Base-by-base conservation (phyloP, 2,113 vertebrate genomes). In the Baryphthengus martii region DNA sequence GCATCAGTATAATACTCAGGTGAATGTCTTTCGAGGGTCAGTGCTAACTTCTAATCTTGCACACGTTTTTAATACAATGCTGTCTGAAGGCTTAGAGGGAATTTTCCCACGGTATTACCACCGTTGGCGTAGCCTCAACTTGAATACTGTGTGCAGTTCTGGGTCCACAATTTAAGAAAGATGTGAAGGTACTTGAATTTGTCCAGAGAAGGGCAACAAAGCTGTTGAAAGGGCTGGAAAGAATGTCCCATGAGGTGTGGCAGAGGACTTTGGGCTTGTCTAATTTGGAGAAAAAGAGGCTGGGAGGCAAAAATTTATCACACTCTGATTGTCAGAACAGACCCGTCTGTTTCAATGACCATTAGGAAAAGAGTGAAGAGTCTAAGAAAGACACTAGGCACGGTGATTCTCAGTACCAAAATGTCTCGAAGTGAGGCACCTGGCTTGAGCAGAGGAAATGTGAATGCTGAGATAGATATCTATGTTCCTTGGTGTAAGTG, bases 161-260 rank as follows among this genome's bases (percentile, higher is more conserved):
- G n/a, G 19, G 9, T 6, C 13, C 15, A 47, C 2, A 37, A 19
- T 49, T 56, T 55, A 20, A 55, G 16, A 68, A 55, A 10, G 13
- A 25, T 40, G 4, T 47, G 29, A n/a, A 62, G 5, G 14, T 47
- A 9, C 11, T 67, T 47, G 24, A 31, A 35, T 40, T 6, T 2
- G 1, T 11, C 23, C 44, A 61, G 39, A 53, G 23, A 13, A 66
- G 3, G 16, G 4, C 7, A 47, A 35, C 6, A 31, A 61, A 62
- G 11, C 19, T 35, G 19, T 13, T 45, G 24, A 47, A 82, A 53
- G 13, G 9, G 8, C 19, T n/a, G 24, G 29, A 55, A 47, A 16
- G 9, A 16, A 14, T 47, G 25, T 21, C 55, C 26, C 55, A 2
- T 47, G 3, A 23, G 13, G n/a, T 55, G 6, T 1, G 2, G 5